Percentiles rank a stretch among this genome's conserved stretches.
Evolutionary conservation across 1,140 invertebrate species (phyloP).

Genomic region (Zaprionus africanus): DNA sequence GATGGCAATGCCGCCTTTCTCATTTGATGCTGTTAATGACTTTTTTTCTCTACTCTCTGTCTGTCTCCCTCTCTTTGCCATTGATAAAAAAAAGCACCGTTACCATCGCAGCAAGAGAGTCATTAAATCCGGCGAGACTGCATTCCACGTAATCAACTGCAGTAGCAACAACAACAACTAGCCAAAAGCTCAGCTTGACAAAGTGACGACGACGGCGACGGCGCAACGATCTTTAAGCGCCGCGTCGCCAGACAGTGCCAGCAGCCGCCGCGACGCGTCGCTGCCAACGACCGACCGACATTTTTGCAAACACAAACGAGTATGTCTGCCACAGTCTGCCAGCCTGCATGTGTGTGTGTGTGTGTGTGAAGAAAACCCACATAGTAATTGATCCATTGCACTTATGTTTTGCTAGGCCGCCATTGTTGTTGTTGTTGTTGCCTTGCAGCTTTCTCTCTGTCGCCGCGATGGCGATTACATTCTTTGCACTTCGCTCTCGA

Average conservation of each 20-base stretch:
- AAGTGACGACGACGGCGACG: constrained; percentile 29
- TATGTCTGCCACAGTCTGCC: constrained; percentile 45
- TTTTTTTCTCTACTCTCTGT: constrained; percentile 8
- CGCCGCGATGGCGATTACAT: constrained; percentile 10
- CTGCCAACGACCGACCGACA: constrained; percentile 75
- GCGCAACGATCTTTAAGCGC: constrained; percentile 44
- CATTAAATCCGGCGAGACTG: constrained; percentile 80
- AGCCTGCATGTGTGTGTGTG: constrained; percentile 34
- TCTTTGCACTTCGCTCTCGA: constrained; percentile 27
- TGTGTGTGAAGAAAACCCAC: constrained; percentile 52
- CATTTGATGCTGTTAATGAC: constrained; percentile 46
- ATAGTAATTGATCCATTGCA: constrained; percentile 80
- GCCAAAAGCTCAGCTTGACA: constrained; percentile 50
- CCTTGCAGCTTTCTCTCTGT: constrained; percentile 67
- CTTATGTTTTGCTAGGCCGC: constrained; percentile 65
- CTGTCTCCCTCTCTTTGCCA: constrained; percentile 38
- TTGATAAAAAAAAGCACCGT: constrained; percentile 75
- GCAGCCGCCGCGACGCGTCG: neutral
- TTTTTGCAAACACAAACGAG: constrained; percentile 67
- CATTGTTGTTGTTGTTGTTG: constrained; percentile 32
- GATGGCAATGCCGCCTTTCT: constrained; percentile 34
- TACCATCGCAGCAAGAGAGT: constrained; percentile 71
- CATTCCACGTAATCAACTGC: constrained; percentile 77
- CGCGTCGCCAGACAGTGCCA: constrained; percentile 37
- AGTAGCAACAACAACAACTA: constrained; percentile 34